These are phyloP conservation scores for Thinocorus orbignyianus DNA, from an alignment of 2,113 vertebrate species.

Conservation along the genomic window DNA sequence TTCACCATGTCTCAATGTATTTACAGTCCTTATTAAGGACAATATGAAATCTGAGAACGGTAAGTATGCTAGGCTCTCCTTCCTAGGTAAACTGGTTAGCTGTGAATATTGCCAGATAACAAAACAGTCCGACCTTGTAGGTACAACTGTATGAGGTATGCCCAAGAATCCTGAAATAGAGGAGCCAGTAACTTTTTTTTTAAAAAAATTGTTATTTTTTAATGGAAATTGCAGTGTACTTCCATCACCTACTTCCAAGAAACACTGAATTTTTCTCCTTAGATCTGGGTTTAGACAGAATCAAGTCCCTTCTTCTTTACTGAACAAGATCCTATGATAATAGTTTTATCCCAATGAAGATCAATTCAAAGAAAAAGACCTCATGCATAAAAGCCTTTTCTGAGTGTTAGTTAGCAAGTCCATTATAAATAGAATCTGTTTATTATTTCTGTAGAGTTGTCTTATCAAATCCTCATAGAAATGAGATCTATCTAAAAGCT, in stretches of 20 bases:
- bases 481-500: conserved; percentile 49
- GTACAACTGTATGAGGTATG: background rate
- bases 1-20: background rate
- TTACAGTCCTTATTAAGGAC: background rate
- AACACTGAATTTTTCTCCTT: background rate
- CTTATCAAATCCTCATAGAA: conserved; percentile 58
- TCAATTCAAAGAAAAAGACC: background rate
- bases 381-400: background rate
- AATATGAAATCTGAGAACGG: background rate
- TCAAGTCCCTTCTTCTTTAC: background rate
- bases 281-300: background rate
- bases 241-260: conserved; percentile 10
- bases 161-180: background rate
- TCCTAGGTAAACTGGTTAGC: background rate
- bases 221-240: background rate
- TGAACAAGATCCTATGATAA: background rate
- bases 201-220: background rate
- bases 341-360: background rate
- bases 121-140: background rate
- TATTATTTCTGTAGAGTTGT: conserved; percentile 35
- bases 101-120: background rate
- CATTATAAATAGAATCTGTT: conserved; percentile 28
- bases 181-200: background rate
- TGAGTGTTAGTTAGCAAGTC: conserved; percentile 17
- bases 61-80: background rate